Conservation (phyloP, 2,113 vertebrate genomes). For the Raja brachyura region DNA sequence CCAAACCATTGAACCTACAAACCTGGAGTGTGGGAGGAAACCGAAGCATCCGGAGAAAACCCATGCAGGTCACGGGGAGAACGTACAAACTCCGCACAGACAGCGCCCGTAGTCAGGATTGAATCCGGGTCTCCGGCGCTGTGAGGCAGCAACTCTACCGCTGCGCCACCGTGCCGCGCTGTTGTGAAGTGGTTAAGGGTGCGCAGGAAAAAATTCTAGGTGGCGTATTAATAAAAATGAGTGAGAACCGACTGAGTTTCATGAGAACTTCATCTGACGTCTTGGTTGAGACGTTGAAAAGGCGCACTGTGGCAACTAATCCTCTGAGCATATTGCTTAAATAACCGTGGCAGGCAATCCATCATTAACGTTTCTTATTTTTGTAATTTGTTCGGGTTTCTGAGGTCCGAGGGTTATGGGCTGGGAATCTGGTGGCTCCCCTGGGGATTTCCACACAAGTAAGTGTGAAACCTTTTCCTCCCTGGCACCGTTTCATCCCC, state of each 20-base stretch:
- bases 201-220: too few relatives aligned
- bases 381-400: conserved; percentile 29
- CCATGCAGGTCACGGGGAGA: too few relatives aligned
- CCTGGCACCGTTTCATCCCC: background rate
- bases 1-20: too few relatives aligned
- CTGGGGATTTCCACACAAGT: background rate
- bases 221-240: background rate
- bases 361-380: conserved; percentile 30
- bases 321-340: background rate
- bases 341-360: conserved; percentile 14
- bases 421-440: background rate
- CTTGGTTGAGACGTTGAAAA: background rate
- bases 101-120: too few relatives aligned
- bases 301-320: background rate
- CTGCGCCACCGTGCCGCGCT: too few relatives aligned
- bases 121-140: too few relatives aligned
- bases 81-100: too few relatives aligned
- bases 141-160: too few relatives aligned
- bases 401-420: background rate
- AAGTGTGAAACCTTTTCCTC: background rate
- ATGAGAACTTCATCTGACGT: conserved; percentile 9
- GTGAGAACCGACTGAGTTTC: background rate
- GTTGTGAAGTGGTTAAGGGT: background rate
- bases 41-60: too few relatives aligned
- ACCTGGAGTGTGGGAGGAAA: too few relatives aligned